These are phyloP conservation scores for Leptonema lineaticorne DNA, from an alignment of 1,140 invertebrate species.

Conservation along the genomic window DNA sequence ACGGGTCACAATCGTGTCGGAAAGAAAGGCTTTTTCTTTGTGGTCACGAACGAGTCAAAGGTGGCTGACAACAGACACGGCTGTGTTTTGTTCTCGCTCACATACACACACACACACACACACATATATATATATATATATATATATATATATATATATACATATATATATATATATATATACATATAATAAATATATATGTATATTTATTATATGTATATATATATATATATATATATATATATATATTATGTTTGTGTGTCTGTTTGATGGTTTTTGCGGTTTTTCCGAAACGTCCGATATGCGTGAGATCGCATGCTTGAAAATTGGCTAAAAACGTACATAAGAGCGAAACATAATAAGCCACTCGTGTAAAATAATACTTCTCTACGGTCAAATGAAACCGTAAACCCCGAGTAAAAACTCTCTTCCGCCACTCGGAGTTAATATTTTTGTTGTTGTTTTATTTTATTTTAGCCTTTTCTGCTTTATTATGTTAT, in stretches of 20 bases:
- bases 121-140: too few species aligned
- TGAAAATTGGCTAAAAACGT: slow-evolving; percentile 19
- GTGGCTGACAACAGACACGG: neutral
- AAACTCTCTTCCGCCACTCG: slow-evolving; percentile 26
- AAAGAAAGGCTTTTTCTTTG: neutral
- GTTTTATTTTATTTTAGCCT: neutral
- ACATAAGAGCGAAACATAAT: slow-evolving; percentile 35
- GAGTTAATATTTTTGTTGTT: neutral
- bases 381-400: slow-evolving; percentile 23
- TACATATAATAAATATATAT: too few species aligned
- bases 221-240: too few species aligned
- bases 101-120: too few species aligned
- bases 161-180: too few species aligned
- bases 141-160: too few species aligned
- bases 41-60: slow-evolving; percentile 11
- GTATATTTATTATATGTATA: too few species aligned
- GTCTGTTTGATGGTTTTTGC: slow-evolving; percentile 23
- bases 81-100: too few species aligned
- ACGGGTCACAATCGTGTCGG: neutral
- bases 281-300: slow-evolving; percentile 24
- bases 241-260: neutral
- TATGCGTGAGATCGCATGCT: slow-evolving; percentile 36
- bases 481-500: slow-evolving; percentile 19
- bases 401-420: slow-evolving; percentile 35
- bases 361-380: slow-evolving; percentile 32